Evolutionary conservation across 2,797 vertebrate species (phyloP).

Genomic region (Xiphophorus birchmanni): DNA sequence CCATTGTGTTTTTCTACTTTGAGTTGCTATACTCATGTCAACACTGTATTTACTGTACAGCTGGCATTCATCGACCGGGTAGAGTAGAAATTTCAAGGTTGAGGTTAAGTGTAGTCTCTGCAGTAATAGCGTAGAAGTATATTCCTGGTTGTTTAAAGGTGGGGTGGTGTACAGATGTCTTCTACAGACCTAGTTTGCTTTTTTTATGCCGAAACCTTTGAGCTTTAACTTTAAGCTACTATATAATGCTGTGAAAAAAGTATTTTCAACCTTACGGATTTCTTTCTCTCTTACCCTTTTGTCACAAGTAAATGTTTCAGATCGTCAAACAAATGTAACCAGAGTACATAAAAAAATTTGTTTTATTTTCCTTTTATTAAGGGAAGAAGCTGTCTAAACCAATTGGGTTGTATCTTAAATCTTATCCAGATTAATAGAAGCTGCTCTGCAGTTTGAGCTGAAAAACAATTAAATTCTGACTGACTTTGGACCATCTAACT

Average conservation of each 20-base stretch:
- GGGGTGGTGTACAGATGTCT: not conserved
- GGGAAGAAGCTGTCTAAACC: not conserved
- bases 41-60: constrained; percentile 8
- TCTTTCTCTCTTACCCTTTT: not conserved
- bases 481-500: not conserved
- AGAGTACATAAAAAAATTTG: not conserved
- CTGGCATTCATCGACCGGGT: not conserved
- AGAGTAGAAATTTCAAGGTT: not conserved
- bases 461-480: not conserved
- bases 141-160: not conserved
- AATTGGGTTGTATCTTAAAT: not conserved
- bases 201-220: not conserved
- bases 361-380: not conserved
- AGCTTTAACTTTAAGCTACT: not conserved
- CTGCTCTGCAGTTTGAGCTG: not conserved
- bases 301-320: not conserved
- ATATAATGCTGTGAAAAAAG: not conserved
- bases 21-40: not conserved
- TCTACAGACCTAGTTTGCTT: not conserved
- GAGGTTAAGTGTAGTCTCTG: not conserved
- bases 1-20: constrained; percentile 13
- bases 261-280: not conserved
- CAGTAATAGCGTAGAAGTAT: not conserved
- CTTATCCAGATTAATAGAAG: not conserved
- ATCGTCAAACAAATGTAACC: not conserved